A percentile compares a stretch with the other conserved stretches of the same genome.
Evolutionary conservation across 2,113 vertebrate genomes (phyloP).

Genomic region (Tragelaphus scriptus): DNA sequence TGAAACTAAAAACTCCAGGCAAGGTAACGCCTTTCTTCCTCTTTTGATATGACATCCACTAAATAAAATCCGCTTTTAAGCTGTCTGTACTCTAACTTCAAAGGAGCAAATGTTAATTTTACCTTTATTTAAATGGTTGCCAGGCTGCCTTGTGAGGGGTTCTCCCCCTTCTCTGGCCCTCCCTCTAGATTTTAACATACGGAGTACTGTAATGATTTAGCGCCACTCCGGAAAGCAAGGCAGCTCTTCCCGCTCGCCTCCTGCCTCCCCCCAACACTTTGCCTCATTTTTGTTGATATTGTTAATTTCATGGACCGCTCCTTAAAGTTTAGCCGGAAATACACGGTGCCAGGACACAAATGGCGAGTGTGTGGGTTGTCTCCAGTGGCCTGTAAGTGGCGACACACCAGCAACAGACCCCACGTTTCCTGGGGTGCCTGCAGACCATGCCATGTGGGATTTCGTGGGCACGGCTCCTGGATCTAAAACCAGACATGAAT

Average conservation of each 20-base stretch:
- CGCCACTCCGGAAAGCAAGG: neutral
- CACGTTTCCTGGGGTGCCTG: neutral
- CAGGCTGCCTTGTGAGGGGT: rapidly evolving
- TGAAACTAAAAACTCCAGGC: neutral
- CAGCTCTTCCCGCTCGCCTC: neutral
- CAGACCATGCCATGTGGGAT: neutral
- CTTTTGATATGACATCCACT: neutral
- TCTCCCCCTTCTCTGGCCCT: neutral
- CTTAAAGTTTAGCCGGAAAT: neutral
- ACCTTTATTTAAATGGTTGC: neutral
- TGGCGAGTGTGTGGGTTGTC: neutral
- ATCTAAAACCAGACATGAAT: neutral
- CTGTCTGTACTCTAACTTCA: neutral
- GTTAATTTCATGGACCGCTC: neutral
- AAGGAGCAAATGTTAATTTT: constrained; percentile 26
- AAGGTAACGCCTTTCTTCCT: neutral
- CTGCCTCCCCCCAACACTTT: rapidly evolving
- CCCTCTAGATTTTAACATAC: neutral
- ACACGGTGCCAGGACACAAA: neutral
- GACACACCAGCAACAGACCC: rapidly evolving
- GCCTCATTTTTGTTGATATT: neutral
- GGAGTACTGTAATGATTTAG: neutral
- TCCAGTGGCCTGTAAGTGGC: neutral
- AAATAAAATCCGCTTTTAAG: constrained; percentile 49
- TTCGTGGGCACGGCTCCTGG: too few species aligned